Percentiles rank a stretch among this genome's conserved stretches.
Evolutionary conservation across 2,888 invertebrate genomes (phyloP).

Genomic region (Escarpia spicata): DNA sequence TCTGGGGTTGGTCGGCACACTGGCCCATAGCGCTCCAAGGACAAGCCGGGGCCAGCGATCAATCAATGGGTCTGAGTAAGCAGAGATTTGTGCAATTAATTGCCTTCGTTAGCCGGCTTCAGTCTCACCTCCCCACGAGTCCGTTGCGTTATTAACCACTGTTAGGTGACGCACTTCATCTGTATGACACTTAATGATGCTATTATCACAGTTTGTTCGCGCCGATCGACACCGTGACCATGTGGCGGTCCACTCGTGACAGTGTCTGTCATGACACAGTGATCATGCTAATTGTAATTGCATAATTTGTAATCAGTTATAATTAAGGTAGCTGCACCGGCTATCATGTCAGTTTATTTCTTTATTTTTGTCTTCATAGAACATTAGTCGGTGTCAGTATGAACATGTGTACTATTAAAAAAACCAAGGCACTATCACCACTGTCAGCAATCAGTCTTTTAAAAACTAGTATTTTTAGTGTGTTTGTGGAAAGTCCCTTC

Average conservation of each 20-base stretch:
- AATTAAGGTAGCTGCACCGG: too few relatives aligned
- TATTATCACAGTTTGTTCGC: not conserved
- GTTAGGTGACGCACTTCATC: not conserved
- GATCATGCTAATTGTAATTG: too few relatives aligned
- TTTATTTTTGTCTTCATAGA: too few relatives aligned
- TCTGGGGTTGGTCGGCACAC: not conserved
- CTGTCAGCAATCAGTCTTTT: too few relatives aligned
- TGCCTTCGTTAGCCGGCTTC: not conserved
- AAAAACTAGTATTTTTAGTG: too few relatives aligned
- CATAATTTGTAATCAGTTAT: too few relatives aligned
- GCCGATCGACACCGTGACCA: not conserved
- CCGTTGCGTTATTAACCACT: not conserved
- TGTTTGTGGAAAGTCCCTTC: too few relatives aligned
- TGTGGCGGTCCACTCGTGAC: not conserved
- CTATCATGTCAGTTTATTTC: too few relatives aligned
- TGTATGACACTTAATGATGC: not conserved
- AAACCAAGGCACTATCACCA: too few relatives aligned
- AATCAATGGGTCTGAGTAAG: not conserved
- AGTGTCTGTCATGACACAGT: too few relatives aligned
- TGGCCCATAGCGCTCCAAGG: not conserved
- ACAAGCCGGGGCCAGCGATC: not conserved
- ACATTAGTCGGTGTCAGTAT: too few relatives aligned
- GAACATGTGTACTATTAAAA: too few relatives aligned
- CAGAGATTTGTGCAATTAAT: conserved; percentile 4
- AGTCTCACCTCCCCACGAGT: not conserved